Percentiles rank a stretch among this genome's conserved stretches.
Conservation (phyloP, 2,113 vertebrate species). For the Rana temporaria region DNA sequence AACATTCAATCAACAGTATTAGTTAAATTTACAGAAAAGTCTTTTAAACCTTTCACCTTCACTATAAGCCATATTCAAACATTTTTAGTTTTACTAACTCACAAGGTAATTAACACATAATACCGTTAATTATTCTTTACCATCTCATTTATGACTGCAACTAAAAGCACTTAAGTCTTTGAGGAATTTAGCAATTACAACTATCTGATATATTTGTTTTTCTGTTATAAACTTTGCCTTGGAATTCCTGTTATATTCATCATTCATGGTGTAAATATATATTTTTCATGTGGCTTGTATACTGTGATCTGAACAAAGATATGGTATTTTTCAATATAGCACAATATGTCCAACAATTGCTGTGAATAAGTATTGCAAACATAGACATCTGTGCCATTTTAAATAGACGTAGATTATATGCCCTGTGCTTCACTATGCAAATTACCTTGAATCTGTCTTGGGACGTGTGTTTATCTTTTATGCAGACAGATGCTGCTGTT, state of each 20-base stretch:
- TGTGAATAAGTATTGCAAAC: background rate
- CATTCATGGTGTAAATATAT: background rate
- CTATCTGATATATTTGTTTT: conserved; percentile 1
- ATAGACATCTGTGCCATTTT: conserved; percentile 19
- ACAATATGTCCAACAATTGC: conserved; percentile 5
- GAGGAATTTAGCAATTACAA: background rate
- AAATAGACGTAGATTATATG: conserved; percentile 7
- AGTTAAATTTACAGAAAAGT: no score
- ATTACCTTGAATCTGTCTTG: conserved; percentile 4
- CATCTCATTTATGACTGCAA: background rate
- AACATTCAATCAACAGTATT: no score
- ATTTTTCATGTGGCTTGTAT: conserved; percentile 2
- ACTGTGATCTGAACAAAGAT: conserved; percentile 1
- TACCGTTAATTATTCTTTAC: background rate
- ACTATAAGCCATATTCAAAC: no score
- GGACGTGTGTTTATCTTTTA: conserved; percentile 15
- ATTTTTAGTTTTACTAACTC: background rate
- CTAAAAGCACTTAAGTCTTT: background rate
- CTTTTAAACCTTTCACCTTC: no score
- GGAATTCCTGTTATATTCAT: background rate
- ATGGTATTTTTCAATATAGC: background rate
- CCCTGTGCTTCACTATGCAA: conserved; percentile 17
- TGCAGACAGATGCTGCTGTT: conserved; percentile 16
- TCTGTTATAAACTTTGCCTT: conserved; percentile 1
- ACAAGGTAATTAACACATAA: background rate